These are phyloP conservation scores for Brachionus asplanchnoidis DNA, from an alignment of 1,140 invertebrate species.

Conservation along the genomic window DNA sequence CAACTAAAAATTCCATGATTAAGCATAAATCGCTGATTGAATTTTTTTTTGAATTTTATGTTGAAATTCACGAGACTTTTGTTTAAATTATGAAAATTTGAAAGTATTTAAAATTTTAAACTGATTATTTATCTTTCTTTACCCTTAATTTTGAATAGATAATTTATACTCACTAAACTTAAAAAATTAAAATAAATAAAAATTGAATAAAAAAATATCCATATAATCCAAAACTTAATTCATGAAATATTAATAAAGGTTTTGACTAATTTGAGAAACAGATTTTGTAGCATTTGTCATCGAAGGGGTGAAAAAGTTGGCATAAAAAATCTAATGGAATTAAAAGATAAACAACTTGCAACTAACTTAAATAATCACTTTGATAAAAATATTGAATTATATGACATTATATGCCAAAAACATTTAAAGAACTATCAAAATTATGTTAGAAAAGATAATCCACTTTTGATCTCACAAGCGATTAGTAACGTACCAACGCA, in stretches of 20 bases:
- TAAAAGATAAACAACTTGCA: background rate
- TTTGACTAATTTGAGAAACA: conserved; percentile 6
- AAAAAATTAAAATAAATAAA: background rate
- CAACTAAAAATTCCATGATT: too few species aligned
- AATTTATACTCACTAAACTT: background rate
- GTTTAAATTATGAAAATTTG: too few species aligned
- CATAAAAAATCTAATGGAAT: background rate
- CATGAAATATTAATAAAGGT: background rate
- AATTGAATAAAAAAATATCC: background rate
- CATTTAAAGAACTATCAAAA: background rate
- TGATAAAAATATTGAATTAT: background rate
- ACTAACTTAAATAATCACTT: background rate
- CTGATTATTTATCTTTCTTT: too few species aligned
- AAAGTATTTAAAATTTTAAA: too few species aligned
- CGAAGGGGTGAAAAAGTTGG: background rate
- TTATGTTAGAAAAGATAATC: too few species aligned
- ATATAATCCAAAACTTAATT: background rate
- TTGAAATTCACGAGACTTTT: too few species aligned
- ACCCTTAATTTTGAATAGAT: too few species aligned
- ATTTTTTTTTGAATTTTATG: too few species aligned
- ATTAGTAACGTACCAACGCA: too few species aligned
- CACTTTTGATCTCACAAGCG: too few species aligned
- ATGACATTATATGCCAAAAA: background rate
- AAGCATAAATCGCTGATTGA: too few species aligned
- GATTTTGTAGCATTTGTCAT: background rate